These are phyloP conservation scores for Agrochola litura DNA, from an alignment of 2,888 invertebrate genomes.

Conservation along the genomic window DNA sequence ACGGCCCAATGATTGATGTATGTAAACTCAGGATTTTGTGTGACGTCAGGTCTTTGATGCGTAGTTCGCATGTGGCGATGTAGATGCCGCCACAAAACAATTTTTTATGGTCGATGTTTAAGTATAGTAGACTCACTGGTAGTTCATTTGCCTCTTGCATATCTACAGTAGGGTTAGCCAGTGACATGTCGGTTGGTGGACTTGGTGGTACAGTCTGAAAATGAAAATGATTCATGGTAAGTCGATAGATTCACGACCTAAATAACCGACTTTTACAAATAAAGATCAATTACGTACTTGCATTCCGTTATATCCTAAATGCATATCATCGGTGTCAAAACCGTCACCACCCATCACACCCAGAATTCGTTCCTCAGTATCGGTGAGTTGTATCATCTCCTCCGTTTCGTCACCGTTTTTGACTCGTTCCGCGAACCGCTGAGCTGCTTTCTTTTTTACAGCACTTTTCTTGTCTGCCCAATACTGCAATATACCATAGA, in stretches of 20 bases:
- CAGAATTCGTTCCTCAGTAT: conserved; percentile 18
- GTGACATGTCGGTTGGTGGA: background rate
- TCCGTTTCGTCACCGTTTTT: conserved; percentile 3
- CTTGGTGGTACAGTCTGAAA: conserved; percentile 8
- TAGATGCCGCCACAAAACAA: no score
- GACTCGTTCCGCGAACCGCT: background rate
- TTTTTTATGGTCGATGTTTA: background rate
- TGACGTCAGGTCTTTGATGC: no score
- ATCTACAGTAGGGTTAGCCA: background rate
- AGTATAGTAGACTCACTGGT: background rate
- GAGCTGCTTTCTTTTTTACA: conserved; percentile 23
- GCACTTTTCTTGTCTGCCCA: conserved; percentile 19
- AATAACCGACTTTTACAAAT: background rate
- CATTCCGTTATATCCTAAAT: conserved; percentile 3
- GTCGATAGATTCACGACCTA: background rate
- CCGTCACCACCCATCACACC: background rate
- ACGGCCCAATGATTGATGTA: no score
- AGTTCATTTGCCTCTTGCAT: background rate
- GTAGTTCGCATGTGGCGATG: no score
- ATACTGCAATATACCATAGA: conserved; percentile 7
- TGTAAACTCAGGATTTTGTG: no score
- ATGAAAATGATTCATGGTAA: background rate
- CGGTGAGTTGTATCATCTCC: background rate
- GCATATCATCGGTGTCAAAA: background rate
- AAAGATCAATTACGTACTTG: background rate